Evolutionary conservation across 2,797 vertebrate species (phyloP).

Genomic region (Gobionotothen gibberifrons): DNA sequence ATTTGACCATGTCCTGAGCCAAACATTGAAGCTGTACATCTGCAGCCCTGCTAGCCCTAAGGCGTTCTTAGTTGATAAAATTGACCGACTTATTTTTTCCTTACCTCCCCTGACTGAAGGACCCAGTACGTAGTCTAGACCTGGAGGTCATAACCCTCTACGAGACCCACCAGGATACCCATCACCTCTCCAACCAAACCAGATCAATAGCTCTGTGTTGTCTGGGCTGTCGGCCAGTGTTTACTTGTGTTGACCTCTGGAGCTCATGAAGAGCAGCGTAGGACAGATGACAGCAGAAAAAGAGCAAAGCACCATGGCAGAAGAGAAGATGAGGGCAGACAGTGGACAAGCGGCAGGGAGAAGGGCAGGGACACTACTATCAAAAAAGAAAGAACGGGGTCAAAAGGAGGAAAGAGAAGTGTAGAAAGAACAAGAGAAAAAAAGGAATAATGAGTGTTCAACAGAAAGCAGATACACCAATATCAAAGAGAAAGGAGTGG

Average conservation of each 20-base stretch:
- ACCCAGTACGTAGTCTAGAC: slow-evolving; percentile 48
- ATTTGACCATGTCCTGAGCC: background rate
- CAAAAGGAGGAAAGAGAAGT: slow-evolving; percentile 41
- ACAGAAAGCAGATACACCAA: slow-evolving; percentile 40
- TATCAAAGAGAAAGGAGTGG: slow-evolving; percentile 63
- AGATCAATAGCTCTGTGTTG: slow-evolving; percentile 73
- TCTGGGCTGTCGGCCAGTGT: slow-evolving; percentile 68
- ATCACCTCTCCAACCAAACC: slow-evolving; percentile 61
- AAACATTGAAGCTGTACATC: slow-evolving; percentile 22
- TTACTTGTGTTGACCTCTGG: slow-evolving; percentile 71
- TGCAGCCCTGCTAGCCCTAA: slow-evolving; percentile 14
- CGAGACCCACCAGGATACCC: slow-evolving; percentile 55
- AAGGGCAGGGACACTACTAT: slow-evolving; percentile 52
- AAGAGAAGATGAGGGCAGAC: slow-evolving; percentile 54
- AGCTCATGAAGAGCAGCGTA: slow-evolving; percentile 54
- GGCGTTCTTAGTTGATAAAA: slow-evolving; percentile 32
- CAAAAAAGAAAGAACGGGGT: slow-evolving; percentile 54
- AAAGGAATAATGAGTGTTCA: slow-evolving; percentile 50
- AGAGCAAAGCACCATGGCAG: slow-evolving; percentile 45
- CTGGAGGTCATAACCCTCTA: slow-evolving; percentile 62
- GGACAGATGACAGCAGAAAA: slow-evolving; percentile 59
- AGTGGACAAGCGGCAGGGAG: slow-evolving; percentile 48
- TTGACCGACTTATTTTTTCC: slow-evolving; percentile 29
- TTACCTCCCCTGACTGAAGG: slow-evolving; percentile 34
- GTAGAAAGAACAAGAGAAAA: slow-evolving; percentile 18